Conservation (phyloP, 1,140 invertebrate species). For the Myzus persicae region DNA sequence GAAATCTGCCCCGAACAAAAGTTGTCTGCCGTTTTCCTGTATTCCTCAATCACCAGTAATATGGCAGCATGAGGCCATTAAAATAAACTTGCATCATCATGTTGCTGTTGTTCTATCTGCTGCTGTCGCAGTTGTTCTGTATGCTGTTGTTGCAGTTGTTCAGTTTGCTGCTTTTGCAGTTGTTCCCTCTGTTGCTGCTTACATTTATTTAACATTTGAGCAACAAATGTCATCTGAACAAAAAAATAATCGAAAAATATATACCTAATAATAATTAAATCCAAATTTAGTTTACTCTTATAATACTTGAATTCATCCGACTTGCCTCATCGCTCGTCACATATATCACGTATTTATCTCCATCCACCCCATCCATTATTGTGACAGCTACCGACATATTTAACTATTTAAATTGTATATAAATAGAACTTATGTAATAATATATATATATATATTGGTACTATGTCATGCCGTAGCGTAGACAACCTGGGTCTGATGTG, state of each 20-base stretch:
- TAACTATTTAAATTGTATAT: too few species aligned
- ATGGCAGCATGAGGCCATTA: background rate
- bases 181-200: background rate
- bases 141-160: too few species aligned
- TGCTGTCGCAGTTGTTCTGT: too few species aligned
- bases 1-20: background rate
- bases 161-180: background rate
- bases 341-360: background rate
- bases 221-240: slow-evolving; percentile 1
- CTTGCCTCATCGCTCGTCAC: background rate
- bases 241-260: background rate
- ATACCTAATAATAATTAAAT: background rate
- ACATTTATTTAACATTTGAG: background rate
- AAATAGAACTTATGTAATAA: too few species aligned
- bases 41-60: background rate
- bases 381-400: too few species aligned
- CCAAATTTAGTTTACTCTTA: background rate
- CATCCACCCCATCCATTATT: background rate
- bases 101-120: background rate
- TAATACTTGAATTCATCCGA: background rate
- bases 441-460: too few species aligned
- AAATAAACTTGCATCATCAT: background rate
- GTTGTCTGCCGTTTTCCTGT: background rate
- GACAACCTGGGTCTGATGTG: too few species aligned
- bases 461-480: too few species aligned